phyloP scores from a whole-genome alignment of 1,140 invertebrate genomes.

The Centruroides sculpturatus region DNA sequence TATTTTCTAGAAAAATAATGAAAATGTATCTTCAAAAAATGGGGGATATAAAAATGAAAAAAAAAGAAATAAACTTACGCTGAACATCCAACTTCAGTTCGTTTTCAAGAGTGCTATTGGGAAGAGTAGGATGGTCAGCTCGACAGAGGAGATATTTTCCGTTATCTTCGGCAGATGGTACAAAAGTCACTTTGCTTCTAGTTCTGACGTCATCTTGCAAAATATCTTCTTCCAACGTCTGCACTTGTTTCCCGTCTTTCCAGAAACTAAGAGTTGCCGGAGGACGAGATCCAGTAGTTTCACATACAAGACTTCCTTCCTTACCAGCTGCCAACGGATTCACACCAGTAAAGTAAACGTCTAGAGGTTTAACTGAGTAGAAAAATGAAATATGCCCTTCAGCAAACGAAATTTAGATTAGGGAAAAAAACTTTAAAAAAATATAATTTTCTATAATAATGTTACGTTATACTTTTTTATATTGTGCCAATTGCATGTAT shows the following conservation, averaged over 20 bases:
- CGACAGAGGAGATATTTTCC: conserved; percentile 67
- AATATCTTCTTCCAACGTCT: conserved; percentile 10
- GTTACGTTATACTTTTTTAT: no score
- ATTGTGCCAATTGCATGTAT: no score
- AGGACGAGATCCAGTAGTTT: conserved; percentile 20
- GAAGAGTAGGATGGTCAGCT: conserved; percentile 51
- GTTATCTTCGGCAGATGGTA: conserved; percentile 57
- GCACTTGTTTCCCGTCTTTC: conserved; percentile 15
- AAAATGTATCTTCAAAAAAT: no score
- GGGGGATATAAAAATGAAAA: no score
- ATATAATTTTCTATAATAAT: no score
- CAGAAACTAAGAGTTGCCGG: conserved; percentile 21
- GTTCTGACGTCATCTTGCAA: conserved; percentile 17
- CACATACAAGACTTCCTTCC: conserved; percentile 19
- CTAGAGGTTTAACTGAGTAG: conserved; percentile 61
- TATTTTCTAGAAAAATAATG: no score
- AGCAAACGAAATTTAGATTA: no score
- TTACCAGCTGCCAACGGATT: conserved; percentile 18
- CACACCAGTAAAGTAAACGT: conserved; percentile 46
- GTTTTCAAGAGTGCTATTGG: conserved; percentile 57
- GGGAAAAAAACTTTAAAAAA: no score
- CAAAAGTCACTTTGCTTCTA: conserved; percentile 16
- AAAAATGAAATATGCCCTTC: not conserved
- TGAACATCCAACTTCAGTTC: conserved; percentile 41
- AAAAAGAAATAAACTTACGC: conserved; percentile 32